phyloP scores from a whole-genome alignment of 2,113 vertebrate genomes.

The Indicator maculatus region DNA sequence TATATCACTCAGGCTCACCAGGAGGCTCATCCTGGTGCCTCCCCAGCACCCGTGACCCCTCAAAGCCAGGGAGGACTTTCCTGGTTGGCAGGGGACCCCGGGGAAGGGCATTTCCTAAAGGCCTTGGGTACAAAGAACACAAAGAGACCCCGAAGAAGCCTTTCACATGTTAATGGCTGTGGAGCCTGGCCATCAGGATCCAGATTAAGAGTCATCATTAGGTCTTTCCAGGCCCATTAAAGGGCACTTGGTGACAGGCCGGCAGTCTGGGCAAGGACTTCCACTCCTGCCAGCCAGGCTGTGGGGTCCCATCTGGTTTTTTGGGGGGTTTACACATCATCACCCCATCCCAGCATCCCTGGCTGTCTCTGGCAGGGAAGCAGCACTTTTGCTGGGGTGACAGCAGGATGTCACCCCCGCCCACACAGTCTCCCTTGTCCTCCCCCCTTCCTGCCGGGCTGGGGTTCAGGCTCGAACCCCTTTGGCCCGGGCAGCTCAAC shows the following conservation, averaged over 20 bases:
- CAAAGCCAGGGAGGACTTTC: background rate
- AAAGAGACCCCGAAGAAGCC: background rate
- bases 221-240: constrained; percentile 69
- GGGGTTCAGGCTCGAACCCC: background rate
- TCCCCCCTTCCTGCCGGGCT: background rate
- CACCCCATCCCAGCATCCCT: background rate
- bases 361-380: background rate
- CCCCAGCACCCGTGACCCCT: background rate
- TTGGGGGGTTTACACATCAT: background rate
- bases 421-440: background rate
- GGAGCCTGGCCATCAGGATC: constrained; percentile 21
- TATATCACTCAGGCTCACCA: background rate
- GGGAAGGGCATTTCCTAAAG: constrained; percentile 33
- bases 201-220: constrained; percentile 61
- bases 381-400: background rate
- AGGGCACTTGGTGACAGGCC: constrained; percentile 12
- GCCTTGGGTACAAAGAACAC: constrained; percentile 43
- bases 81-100: background rate
- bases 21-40: background rate
- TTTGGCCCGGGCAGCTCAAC: background rate
- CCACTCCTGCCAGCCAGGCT: background rate
- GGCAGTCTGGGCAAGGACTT: background rate
- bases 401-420: background rate
- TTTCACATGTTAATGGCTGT: constrained; percentile 66
- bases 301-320: background rate